Evolutionary conservation across 2,113 vertebrate genomes (phyloP).

Genomic region (Odontophorus gujanensis): DNA sequence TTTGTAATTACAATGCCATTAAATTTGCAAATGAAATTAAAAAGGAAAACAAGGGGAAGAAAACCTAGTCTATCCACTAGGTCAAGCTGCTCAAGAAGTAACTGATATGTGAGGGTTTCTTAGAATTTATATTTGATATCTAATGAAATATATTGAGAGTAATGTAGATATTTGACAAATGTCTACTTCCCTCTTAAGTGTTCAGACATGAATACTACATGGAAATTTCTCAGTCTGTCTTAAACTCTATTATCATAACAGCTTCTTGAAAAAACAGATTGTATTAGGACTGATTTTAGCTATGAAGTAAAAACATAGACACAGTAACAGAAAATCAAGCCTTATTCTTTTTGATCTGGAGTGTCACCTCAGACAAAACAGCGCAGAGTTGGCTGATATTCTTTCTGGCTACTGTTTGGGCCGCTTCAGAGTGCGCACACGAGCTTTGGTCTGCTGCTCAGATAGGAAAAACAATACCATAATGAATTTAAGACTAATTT

Average conservation of each 20-base stretch:
- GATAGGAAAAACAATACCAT: neutral
- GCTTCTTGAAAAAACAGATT: neutral
- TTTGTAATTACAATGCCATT: constrained; percentile 13
- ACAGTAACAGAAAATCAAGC: neutral
- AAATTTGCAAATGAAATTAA: neutral
- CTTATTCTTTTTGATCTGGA: neutral
- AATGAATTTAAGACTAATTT: neutral
- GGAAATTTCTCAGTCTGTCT: neutral
- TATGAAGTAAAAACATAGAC: neutral
- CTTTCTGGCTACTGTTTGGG: neutral
- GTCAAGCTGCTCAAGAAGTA: neutral
- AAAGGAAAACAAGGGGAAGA: neutral
- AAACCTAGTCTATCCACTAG: neutral
- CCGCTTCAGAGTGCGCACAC: neutral
- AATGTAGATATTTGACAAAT: neutral
- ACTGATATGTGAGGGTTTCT: neutral
- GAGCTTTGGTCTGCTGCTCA: neutral
- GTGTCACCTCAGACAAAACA: neutral
- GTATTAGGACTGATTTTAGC: neutral
- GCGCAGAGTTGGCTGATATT: neutral
- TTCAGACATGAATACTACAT: neutral
- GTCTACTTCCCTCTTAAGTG: neutral
- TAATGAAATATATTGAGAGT: neutral
- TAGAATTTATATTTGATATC: neutral
- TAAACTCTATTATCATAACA: neutral